Base-by-base conservation (phyloP, 1,140 invertebrate genomes). In the Lasaia peninsularis region DNA sequence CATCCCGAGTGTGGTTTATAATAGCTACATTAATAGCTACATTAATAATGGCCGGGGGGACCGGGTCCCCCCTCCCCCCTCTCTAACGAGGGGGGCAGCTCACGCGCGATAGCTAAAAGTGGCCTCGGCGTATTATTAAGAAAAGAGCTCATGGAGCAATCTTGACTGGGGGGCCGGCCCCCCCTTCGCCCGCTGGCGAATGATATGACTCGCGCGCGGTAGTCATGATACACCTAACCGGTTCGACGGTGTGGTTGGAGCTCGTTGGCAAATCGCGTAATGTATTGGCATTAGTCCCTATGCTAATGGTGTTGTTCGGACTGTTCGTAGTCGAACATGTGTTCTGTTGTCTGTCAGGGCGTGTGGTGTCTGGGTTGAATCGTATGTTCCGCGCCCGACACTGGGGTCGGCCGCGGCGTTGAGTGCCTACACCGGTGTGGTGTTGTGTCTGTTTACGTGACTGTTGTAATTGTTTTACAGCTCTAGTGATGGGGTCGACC, bases 391-490 rank as follows among this genome's bases (percentile, higher is more conserved):
- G 40, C 40, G 18, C 18, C 18, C 24, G 49, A 1, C 11, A 21
- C 49, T 5, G 21, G 5, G 21, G 21, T 32, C 10, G 49, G 49
- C 4, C 21, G 21, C 18, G 21, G 10, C 7, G 49, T 32, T 0
- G 49, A 24, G 49, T 51, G 4, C 21, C 49, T 51, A 12, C 49
- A 51, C 49, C 49, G 49, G n/a, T 31, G 49, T 31, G 49, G 49
- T 51, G 49, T 51, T 32, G 49, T 51, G 2, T 28, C 9, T 51
- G 49, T 51, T 28, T 11, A 2, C 21, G 49, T 51, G 4, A 31
- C 31, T 21, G 9, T 8, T 28, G 28, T 31, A 6, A 1, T n/a
- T 9, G 49, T 51, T 1, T 51, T 1, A 51, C 49, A 51, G 10
- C 11, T 51, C 9, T 8, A 7, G 49, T 51, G n/a, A 51, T 51